A percentile compares a stretch with the other conserved stretches of the same genome.
Evolutionary conservation across 53 echinoderm and acorn worm species (phyloP).

Genomic region (Crossaster papposus): DNA sequence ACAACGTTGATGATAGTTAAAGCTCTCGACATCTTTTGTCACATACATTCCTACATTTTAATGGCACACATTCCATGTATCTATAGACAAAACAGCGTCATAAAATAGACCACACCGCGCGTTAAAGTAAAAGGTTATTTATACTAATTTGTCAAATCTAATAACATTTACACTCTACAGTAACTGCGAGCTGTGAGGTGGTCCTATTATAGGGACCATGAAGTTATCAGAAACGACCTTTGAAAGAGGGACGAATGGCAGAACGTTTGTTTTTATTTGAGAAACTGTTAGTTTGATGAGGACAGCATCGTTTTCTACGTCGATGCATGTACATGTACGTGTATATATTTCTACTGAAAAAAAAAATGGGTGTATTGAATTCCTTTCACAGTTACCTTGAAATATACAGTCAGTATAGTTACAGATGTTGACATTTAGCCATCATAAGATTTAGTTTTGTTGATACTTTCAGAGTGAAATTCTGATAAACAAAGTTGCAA

Average conservation of each 20-base stretch:
- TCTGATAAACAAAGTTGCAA: too few relatives aligned
- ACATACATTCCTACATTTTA: background rate
- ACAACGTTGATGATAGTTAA: too few relatives aligned
- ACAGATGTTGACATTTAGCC: too few relatives aligned
- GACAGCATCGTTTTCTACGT: too few relatives aligned
- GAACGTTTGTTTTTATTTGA: background rate
- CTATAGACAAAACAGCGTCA: slow-evolving; percentile 44
- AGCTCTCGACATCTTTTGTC: background rate
- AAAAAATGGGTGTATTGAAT: too few relatives aligned
- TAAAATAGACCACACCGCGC: slow-evolving; percentile 33
- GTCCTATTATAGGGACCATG: background rate
- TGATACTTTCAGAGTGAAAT: too few relatives aligned
- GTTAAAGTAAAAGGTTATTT: slow-evolving; percentile 3
- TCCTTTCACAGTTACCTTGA: too few relatives aligned
- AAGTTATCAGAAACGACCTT: background rate
- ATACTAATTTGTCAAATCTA: slow-evolving; percentile 31
- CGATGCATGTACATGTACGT: too few relatives aligned
- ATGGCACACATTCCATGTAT: background rate
- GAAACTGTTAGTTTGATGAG: background rate
- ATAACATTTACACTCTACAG: slow-evolving; percentile 39
- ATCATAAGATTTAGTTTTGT: too few relatives aligned
- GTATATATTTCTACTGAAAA: too few relatives aligned
- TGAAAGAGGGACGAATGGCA: background rate
- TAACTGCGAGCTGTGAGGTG: background rate
- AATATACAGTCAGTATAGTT: too few relatives aligned